Evolutionary conservation across 2,888 invertebrate species (phyloP), one percentile per base, ranked within the genome.

Genomic region (Hyles lineata): DNA sequence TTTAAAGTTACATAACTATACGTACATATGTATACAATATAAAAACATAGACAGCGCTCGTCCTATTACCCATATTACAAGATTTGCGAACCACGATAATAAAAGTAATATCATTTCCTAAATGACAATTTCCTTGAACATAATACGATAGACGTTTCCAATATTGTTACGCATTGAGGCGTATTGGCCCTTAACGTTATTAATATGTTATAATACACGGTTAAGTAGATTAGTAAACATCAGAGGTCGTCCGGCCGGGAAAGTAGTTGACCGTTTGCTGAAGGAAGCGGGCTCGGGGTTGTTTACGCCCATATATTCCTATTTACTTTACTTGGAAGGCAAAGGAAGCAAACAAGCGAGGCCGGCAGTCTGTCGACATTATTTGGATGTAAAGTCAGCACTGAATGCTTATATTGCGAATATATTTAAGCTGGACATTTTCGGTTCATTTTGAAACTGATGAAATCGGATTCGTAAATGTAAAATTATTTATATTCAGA

Each of bases 241-340:
- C 32, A 15, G 63, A n/a, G 32, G 5, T 32, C 63, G 63, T 11
- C 63, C 35, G 21, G 35, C 35, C n/a, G 63, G 73, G 67, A 35
- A 78, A 72, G 72, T 69, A 74, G 74, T 76, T 69, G 67, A 52
- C 74, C 79, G 81, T 88, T 87, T 86, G 83, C 82, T 79, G 77
- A 77, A 80, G 72, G 76, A 77, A 75, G 76, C 79, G 77, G 76
- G 78, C 76, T 77, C 78, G 80, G 77, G 77, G 50, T 43, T 85
- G 83, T 87, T 87, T 86, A 81, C 82, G 77, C 79, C 82, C 82
- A 80, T 82, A 85, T 87, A 87, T 87, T 86, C 83, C 82, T 88
- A 86, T 89, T 89, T 87, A 83, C 84, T 50, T 21, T 67, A 60
- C 70, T 35, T 60, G 70, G 21, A 43, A 23, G 23, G 59, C 60